Conservation (phyloP, 2,888 invertebrate genomes). For the Lasioglossum morio region DNA sequence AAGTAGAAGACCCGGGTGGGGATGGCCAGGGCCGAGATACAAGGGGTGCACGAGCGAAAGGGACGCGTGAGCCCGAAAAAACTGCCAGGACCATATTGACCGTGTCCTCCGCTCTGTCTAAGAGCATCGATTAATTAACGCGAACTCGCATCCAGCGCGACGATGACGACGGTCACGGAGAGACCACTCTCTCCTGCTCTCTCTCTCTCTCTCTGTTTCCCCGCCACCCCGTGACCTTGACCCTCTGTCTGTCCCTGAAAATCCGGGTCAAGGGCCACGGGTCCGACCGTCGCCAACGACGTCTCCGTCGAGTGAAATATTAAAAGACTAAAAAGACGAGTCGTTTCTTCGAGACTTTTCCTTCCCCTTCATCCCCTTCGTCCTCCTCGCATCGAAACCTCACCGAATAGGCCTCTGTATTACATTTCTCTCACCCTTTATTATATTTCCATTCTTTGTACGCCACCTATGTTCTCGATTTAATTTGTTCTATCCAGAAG, state of each 20-base stretch:
- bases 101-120: slow-evolving; percentile 72
- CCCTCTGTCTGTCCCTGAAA: slow-evolving; percentile 50
- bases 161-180: slow-evolving; percentile 60
- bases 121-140: slow-evolving; percentile 73
- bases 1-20: background rate
- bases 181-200: background rate
- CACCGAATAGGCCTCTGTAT: slow-evolving; percentile 24
- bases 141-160: slow-evolving; percentile 65
- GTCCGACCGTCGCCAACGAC: slow-evolving; percentile 59
- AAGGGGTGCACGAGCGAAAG: slow-evolving; percentile 30
- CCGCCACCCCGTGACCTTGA: slow-evolving; percentile 44
- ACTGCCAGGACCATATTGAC: slow-evolving; percentile 74
- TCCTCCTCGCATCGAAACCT: background rate
- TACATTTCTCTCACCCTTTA: background rate
- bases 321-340: slow-evolving; percentile 66
- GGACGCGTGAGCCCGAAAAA: slow-evolving; percentile 69
- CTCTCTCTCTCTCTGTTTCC: background rate
- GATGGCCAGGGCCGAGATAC: slow-evolving; percentile 1
- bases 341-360: slow-evolving; percentile 61
- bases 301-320: slow-evolving; percentile 64
- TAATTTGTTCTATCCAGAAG: background rate
- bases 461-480: background rate
- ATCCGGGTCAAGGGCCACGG: slow-evolving; percentile 47
- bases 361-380: background rate
- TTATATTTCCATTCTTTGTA: slow-evolving; percentile 26